Conservation (phyloP, 1,140 invertebrate genomes). For the Achatina immaculata region DNA sequence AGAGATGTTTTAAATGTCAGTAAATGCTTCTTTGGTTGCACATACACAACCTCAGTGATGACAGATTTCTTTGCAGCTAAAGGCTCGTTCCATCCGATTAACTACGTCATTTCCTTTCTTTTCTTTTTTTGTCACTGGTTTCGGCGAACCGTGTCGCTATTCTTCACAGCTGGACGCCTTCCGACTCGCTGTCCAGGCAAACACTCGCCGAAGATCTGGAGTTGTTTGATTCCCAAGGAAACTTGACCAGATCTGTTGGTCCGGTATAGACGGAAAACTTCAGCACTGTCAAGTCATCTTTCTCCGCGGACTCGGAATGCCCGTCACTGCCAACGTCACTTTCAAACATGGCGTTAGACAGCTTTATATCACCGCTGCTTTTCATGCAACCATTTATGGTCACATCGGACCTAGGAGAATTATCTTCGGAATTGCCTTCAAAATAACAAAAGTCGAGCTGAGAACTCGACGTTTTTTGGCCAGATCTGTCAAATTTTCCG, state of each 20-base stretch:
- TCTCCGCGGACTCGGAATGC: background rate
- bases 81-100: too few relatives aligned
- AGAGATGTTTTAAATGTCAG: too few relatives aligned
- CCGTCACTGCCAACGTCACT: background rate
- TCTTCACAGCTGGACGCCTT: background rate
- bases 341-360: background rate
- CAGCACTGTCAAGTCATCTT: background rate
- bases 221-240: background rate
- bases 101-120: too few relatives aligned
- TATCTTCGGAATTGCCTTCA: background rate
- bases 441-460: background rate
- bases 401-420: background rate
- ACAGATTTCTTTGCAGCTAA: too few relatives aligned
- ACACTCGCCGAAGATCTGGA: background rate
- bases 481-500: background rate
- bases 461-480: background rate
- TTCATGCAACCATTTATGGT: background rate
- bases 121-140: too few relatives aligned
- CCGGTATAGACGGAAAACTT: background rate
- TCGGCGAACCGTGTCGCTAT: too few relatives aligned
- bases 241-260: background rate
- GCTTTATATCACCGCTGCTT: background rate
- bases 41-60: too few relatives aligned
- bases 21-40: too few relatives aligned
- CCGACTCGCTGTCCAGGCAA: background rate